Evolutionary conservation across 2,888 invertebrate species (phyloP).

Genomic region (Orchesella flavescens): DNA sequence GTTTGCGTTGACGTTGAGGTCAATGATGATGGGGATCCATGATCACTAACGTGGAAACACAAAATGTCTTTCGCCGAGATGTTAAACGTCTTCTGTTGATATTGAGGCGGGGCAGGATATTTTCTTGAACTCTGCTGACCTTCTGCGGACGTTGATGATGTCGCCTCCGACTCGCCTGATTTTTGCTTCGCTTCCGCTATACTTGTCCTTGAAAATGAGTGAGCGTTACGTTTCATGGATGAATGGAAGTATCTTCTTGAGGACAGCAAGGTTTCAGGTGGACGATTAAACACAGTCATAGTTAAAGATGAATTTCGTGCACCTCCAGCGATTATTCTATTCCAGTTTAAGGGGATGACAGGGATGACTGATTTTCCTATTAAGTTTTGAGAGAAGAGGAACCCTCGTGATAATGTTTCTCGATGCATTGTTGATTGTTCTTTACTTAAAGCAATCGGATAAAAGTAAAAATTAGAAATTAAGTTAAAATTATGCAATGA

Average conservation of each 20-base stretch:
- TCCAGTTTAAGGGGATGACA: neutral
- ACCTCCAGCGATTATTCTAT: neutral
- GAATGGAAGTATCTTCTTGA: slow-evolving; percentile 37
- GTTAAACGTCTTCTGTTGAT: slow-evolving; percentile 21
- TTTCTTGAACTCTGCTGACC: neutral
- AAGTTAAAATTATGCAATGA: too few species aligned
- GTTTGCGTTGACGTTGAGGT: neutral
- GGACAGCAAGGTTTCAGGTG: neutral
- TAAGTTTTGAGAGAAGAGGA: slow-evolving; percentile 35
- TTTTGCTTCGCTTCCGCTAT: neutral
- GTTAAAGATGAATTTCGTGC: neutral
- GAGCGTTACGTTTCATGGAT: slow-evolving; percentile 24
- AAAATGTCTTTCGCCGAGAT: slow-evolving; percentile 34
- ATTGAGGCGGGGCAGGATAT: too few species aligned
- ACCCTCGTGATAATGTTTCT: slow-evolving; percentile 34
- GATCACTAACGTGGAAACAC: slow-evolving; percentile 14
- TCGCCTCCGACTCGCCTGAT: too few species aligned
- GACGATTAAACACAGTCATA: too few species aligned
- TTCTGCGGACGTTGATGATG: neutral
- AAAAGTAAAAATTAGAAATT: too few species aligned
- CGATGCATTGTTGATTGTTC: slow-evolving; percentile 37
- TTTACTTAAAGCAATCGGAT: neutral
- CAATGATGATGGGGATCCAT: neutral
- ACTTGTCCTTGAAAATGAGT: neutral
- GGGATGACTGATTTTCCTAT: slow-evolving; percentile 34